Evolutionary conservation across 2,888 invertebrate genomes (phyloP).

Genomic region (Lasioglossum figueresi): DNA sequence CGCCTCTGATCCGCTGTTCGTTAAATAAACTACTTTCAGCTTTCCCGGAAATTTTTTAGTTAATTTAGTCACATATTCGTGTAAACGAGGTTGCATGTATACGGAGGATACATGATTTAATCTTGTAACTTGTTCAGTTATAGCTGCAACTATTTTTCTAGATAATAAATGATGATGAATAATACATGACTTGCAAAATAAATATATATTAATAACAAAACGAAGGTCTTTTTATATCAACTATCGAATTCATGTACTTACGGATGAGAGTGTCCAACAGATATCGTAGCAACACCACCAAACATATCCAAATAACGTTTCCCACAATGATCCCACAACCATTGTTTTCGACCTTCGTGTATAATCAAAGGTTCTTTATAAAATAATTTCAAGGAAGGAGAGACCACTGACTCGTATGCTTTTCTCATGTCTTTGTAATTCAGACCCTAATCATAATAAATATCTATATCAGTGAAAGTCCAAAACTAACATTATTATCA

Average conservation of each 20-base stretch:
- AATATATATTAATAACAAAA: neutral
- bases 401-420: slow-evolving; percentile 87
- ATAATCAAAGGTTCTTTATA: slow-evolving; percentile 94
- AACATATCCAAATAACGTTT: slow-evolving; percentile 97
- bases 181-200: neutral
- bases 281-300: slow-evolving; percentile 98
- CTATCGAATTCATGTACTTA: slow-evolving; percentile 85
- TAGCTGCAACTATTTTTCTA: slow-evolving; percentile 93
- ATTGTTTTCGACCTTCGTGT: slow-evolving; percentile 95
- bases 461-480: neutral
- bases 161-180: slow-evolving; percentile 67
- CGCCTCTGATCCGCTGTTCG: slow-evolving; percentile 98
- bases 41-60: slow-evolving; percentile 92
- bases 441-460: slow-evolving; percentile 85
- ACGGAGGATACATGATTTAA: slow-evolving; percentile 97
- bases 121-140: slow-evolving; percentile 91
- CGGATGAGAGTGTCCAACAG: slow-evolving; percentile 99
- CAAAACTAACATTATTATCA: neutral
- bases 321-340: slow-evolving; percentile 94
- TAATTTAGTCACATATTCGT: slow-evolving; percentile 95
- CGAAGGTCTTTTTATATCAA: neutral
- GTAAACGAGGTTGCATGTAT: slow-evolving; percentile 95
- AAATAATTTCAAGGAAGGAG: slow-evolving; percentile 89
- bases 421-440: slow-evolving; percentile 86
- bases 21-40: slow-evolving; percentile 95